These are phyloP conservation scores for Drosophila meridiana DNA, from an alignment of 2,888 invertebrate genomes.

Conservation along the genomic window DNA sequence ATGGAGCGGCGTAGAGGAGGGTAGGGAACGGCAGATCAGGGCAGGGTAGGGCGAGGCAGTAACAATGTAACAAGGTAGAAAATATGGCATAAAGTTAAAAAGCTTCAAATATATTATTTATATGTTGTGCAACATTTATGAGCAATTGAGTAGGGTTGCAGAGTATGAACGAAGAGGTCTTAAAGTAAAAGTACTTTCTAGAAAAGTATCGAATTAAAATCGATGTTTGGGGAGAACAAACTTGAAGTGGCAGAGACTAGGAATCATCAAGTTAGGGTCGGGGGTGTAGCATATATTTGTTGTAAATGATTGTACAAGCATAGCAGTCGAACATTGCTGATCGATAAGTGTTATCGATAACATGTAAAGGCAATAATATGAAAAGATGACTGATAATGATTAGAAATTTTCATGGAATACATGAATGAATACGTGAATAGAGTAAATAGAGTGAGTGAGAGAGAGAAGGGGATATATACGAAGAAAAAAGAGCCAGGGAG, in stretches of 20 bases:
- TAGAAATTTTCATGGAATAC: too few relatives aligned
- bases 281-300: neutral
- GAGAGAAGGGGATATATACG: too few relatives aligned
- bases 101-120: neutral
- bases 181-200: neutral
- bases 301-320: neutral
- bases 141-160: neutral
- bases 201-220: too few relatives aligned
- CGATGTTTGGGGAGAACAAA: neutral
- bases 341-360: conserved; percentile 7
- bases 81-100: neutral
- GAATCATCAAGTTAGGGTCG: neutral
- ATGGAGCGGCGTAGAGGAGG: neutral
- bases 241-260: neutral
- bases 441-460: too few relatives aligned
- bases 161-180: neutral
- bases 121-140: neutral
- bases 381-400: too few relatives aligned
- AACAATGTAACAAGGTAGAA: neutral
- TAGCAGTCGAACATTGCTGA: too few relatives aligned
- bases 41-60: neutral
- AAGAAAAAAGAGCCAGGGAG: too few relatives aligned
- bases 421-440: too few relatives aligned
- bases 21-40: neutral
- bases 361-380: neutral